Conservation (phyloP, 2,113 vertebrate species). For the Carollia perspicillata region DNA sequence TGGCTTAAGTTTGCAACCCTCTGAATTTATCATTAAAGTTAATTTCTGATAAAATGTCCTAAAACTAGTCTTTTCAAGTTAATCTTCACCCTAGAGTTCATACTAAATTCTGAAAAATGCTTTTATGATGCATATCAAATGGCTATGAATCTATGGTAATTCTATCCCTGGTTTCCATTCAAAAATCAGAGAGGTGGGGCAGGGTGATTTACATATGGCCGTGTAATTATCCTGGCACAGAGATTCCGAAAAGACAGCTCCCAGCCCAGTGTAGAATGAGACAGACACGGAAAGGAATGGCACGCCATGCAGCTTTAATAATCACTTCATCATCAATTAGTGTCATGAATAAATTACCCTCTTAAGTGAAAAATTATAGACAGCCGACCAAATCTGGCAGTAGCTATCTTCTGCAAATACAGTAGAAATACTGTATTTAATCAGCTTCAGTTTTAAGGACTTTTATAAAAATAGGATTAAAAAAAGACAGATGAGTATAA, state of each 20-base stretch:
- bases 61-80: constrained; percentile 61
- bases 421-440: constrained; percentile 68
- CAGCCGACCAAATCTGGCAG: constrained; percentile 44
- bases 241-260: constrained; percentile 58
- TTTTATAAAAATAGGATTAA: constrained; percentile 34
- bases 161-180: constrained; percentile 70
- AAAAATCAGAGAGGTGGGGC: constrained; percentile 49
- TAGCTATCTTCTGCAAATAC: constrained; percentile 60
- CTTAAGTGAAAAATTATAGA: constrained; percentile 77
- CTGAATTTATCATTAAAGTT: constrained; percentile 71
- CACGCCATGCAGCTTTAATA: constrained; percentile 56
- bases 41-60: constrained; percentile 73
- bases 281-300: constrained; percentile 54
- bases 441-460: constrained; percentile 52
- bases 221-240: constrained; percentile 55
- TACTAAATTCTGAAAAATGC: constrained; percentile 50
- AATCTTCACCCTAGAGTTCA: constrained; percentile 40
- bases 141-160: constrained; percentile 65
- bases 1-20: constrained; percentile 73
- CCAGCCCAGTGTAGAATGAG: constrained; percentile 37
- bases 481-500: background rate
- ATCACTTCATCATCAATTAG: constrained; percentile 73
- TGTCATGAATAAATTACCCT: constrained; percentile 75
- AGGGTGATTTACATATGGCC: constrained; percentile 55
- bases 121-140: constrained; percentile 72